Conservation (phyloP, 2,888 invertebrate species). For the Leptopilina syphax region DNA sequence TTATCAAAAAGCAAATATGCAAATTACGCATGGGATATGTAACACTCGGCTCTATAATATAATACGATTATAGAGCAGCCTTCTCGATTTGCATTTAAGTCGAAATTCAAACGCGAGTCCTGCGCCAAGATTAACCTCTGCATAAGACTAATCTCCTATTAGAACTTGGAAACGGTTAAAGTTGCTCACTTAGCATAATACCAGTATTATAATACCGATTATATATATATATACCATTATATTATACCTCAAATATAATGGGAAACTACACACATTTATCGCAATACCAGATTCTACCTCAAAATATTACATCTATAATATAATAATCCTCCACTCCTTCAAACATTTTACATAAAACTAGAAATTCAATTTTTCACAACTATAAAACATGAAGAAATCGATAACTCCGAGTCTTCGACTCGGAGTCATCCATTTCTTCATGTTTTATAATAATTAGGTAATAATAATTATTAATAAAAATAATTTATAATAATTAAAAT, state of each 20-base stretch:
- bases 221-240: neutral
- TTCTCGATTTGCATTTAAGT: slow-evolving; percentile 39
- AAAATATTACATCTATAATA: neutral
- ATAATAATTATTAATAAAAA: too few species aligned
- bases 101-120: slow-evolving; percentile 23
- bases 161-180: slow-evolving; percentile 24
- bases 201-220: slow-evolving; percentile 1
- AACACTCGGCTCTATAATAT: slow-evolving; percentile 29
- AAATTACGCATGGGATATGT: slow-evolving; percentile 10
- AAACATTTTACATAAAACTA: too few species aligned
- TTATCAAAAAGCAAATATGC: slow-evolving; percentile 17
- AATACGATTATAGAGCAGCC: slow-evolving; percentile 32
- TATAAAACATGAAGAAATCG: too few species aligned
- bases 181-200: slow-evolving; percentile 33
- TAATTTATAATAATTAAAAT: too few species aligned
- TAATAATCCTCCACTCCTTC: too few species aligned
- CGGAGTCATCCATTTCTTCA: too few species aligned
- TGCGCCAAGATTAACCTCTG: slow-evolving; percentile 29
- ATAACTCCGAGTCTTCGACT: too few species aligned
- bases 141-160: slow-evolving; percentile 39
- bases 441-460: too few species aligned
- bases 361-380: too few species aligned
- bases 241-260: neutral
- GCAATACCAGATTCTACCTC: neutral
- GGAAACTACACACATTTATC: neutral